Base-by-base conservation (phyloP, 2,797 vertebrate species). In the Harpagifer antarcticus region DNA sequence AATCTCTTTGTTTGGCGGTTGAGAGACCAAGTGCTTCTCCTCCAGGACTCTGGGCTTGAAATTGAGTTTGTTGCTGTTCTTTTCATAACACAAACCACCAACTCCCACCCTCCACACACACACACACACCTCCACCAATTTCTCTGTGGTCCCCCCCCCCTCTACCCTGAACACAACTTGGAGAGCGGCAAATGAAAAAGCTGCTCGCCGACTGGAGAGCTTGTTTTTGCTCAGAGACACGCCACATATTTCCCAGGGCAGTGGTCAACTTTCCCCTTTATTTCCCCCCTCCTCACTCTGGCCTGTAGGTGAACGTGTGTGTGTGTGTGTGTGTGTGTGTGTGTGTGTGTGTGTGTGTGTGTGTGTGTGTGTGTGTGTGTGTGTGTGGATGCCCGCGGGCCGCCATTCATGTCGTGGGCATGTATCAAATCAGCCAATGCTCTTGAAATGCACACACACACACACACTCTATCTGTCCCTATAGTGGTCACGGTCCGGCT, bases 241-340 rank as follows among this genome's bases (percentile, higher is more conserved):
- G 33, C 62, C 70, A 62, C 86, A 90, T 91, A 92, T 93, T 92
- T 92, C 92, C 90, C 91, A 82, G 81, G 91, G 84, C 63, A 54
- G 66, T 76, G 87, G 87, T 92, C 90, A 90, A 85, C 82, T 78
- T 76, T 74, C 62, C 23, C 10, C 84, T 78, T 89, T 84, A 89
- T 67, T 74, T 72, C 62, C 58, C 23, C 31, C 23, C 31, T 43
- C 13, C 31, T 11, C 16, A 78, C 72, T 79, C 78, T 79, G 71
- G 70, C 65, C 72, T 37, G 55, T 43, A 57, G 82, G 86, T 86
- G 73, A 50, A 63, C 13, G 16, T 16, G 16, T 47, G 69, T 44
- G 74, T 68, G 33, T 37, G 33, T 37, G 33, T 33, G 33, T 33
- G 31, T 33, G 31, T 33, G 31, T 33, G 31, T 33, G 31, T 33